Percentiles rank a stretch among this genome's conserved stretches.
Evolutionary conservation across 2,888 invertebrate species (phyloP).

Genomic region (Nomada lathburiana): DNA sequence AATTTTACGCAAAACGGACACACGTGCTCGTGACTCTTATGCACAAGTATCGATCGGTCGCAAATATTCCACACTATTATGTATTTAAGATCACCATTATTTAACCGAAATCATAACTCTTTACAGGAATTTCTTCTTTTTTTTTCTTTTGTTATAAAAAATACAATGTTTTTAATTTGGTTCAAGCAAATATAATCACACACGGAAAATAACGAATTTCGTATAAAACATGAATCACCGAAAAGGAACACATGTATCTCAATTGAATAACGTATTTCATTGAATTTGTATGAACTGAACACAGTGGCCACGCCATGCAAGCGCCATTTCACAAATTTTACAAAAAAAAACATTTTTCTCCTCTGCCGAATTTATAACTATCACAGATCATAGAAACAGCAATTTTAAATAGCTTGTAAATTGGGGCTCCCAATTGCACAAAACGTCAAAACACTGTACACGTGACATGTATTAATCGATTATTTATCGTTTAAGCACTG

Average conservation of each 20-base stretch:
- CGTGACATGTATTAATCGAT: conserved; percentile 50
- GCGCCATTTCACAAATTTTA: neutral
- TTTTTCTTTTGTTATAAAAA: too few relatives aligned
- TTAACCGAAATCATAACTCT: conserved; percentile 13
- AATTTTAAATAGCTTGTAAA: conserved; percentile 14
- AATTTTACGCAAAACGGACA: conserved; percentile 3
- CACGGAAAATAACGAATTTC: neutral
- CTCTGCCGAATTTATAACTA: neutral
- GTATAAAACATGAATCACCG: neutral
- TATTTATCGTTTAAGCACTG: conserved; percentile 3
- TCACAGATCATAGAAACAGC: neutral
- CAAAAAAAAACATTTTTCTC: neutral
- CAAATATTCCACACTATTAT: neutral
- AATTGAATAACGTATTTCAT: neutral
- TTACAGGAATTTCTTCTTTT: neutral
- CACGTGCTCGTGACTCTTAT: neutral
- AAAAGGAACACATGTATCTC: neutral
- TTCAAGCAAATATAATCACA: neutral
- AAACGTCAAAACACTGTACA: conserved; percentile 42
- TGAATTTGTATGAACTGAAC: neutral
- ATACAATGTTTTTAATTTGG: too few relatives aligned
- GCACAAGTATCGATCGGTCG: neutral
- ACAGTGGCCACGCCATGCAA: neutral
- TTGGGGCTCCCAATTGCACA: conserved; percentile 4
- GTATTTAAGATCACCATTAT: neutral